phyloP scores from a whole-genome alignment of 1,140 invertebrate genomes.

The Holotrichia oblita region DNA sequence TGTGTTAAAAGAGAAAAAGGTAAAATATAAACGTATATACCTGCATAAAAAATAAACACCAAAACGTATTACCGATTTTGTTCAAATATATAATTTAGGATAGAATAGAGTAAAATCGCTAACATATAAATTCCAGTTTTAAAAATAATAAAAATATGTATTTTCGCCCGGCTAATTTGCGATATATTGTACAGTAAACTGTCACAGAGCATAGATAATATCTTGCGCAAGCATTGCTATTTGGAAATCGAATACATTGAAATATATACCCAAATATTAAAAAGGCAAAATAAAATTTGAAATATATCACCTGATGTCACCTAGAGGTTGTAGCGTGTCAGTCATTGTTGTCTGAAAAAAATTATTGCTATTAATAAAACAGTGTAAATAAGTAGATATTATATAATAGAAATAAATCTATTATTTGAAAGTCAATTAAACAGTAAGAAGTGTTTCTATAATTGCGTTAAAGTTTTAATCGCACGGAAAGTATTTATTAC shows the following conservation, averaged over 20 bases:
- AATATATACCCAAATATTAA: neutral
- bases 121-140: neutral
- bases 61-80: neutral
- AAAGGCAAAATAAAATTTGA: neutral
- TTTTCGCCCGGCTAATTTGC: neutral
- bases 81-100: neutral
- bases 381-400: neutral
- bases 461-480: too few species aligned
- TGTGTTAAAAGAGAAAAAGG: neutral
- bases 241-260: conserved; percentile 1
- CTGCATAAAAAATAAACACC: neutral
- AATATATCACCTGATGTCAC: conserved; percentile 15
- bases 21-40: neutral
- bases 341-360: conserved; percentile 5
- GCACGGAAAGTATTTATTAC: too few species aligned
- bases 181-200: conserved; percentile 10
- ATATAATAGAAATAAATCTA: too few species aligned
- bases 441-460: too few species aligned
- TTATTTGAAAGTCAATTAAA: too few species aligned
- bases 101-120: neutral
- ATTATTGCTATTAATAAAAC: neutral
- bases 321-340: neutral
- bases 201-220: conserved; percentile 4
- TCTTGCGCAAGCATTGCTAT: neutral
- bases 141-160: conserved; percentile 16